phyloP scores from a whole-genome alignment of 2,113 vertebrate genomes.

The Labeo catla region DNA sequence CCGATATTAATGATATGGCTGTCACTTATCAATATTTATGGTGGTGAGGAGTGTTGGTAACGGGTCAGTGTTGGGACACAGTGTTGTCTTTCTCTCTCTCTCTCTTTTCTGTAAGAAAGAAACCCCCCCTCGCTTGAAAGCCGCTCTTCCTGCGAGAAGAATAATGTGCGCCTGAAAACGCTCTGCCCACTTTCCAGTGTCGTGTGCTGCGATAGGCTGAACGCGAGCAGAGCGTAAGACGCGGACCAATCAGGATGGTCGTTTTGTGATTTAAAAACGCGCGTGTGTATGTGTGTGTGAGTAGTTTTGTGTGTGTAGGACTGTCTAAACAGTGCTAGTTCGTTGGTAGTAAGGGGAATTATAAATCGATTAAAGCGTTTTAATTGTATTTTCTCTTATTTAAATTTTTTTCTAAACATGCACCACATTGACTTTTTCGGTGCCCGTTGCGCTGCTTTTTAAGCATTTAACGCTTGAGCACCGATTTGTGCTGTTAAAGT shows the following conservation, averaged over 20 bases:
- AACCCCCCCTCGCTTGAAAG: slow-evolving; percentile 57
- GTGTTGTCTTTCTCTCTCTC: slow-evolving; percentile 54
- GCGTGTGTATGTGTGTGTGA: not conserved
- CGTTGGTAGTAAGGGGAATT: not conserved
- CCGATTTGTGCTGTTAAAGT: not conserved
- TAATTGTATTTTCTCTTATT: not conserved
- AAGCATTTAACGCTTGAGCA: not conserved
- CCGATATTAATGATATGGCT: slow-evolving; percentile 62
- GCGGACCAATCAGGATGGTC: slow-evolving; percentile 64
- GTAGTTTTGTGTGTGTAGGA: not conserved
- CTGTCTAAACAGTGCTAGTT: not conserved
- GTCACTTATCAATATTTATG: slow-evolving; percentile 70
- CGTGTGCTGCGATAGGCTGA: slow-evolving; percentile 65
- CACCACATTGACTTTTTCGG: not conserved
- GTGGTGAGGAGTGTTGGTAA: slow-evolving; percentile 50
- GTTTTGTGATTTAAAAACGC: slow-evolving; percentile 71
- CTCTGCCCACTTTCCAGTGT: slow-evolving; percentile 76
- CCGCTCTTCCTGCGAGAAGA: slow-evolving; percentile 52
- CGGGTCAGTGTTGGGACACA: slow-evolving; percentile 74
- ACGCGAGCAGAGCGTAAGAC: not conserved
- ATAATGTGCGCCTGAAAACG: slow-evolving; percentile 53
- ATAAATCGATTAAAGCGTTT: not conserved
- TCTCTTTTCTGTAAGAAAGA: slow-evolving; percentile 59
- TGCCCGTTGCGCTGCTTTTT: too few species aligned
- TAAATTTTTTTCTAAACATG: not conserved